phyloP scores from a whole-genome alignment of 2,888 invertebrate genomes.

The Allygus modestus region DNA sequence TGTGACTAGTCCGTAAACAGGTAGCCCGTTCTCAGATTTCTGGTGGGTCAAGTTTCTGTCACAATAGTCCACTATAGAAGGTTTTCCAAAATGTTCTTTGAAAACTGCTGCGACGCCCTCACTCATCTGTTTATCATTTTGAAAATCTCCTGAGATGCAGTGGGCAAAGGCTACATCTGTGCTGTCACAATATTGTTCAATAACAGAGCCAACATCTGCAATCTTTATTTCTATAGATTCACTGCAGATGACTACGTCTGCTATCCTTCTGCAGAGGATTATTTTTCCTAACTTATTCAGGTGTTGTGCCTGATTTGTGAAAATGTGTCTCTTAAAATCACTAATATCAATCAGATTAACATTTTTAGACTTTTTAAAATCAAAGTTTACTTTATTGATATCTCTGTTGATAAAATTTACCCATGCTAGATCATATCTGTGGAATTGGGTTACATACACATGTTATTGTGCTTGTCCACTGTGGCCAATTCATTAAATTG shows the following conservation, averaged over 20 bases:
- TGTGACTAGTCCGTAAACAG: background rate
- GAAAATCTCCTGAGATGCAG: conserved; percentile 22
- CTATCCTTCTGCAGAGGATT: conserved; percentile 10
- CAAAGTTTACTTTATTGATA: background rate
- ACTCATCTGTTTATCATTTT: conserved; percentile 23
- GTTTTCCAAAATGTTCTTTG: conserved; percentile 35
- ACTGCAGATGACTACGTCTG: background rate
- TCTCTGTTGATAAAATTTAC: background rate
- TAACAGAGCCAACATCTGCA: background rate
- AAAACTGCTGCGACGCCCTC: conserved; percentile 9
- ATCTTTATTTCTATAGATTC: background rate
- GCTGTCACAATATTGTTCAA: background rate
- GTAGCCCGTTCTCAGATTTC: background rate
- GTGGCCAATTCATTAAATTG: background rate
- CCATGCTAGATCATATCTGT: conserved; percentile 2
- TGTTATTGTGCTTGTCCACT: background rate
- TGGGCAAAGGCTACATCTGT: conserved; percentile 30
- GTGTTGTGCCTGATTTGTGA: conserved; percentile 1
- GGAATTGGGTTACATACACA: background rate
- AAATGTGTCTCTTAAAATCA: background rate
- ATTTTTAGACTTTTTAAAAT: background rate
- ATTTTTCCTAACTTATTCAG: background rate
- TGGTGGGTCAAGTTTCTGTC: background rate
- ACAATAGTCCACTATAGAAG: background rate
- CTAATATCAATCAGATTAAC: background rate